Percentiles rank a stretch among this genome's conserved stretches.
Conservation (phyloP, 2,888 invertebrate species). For the Metalampra italica region DNA sequence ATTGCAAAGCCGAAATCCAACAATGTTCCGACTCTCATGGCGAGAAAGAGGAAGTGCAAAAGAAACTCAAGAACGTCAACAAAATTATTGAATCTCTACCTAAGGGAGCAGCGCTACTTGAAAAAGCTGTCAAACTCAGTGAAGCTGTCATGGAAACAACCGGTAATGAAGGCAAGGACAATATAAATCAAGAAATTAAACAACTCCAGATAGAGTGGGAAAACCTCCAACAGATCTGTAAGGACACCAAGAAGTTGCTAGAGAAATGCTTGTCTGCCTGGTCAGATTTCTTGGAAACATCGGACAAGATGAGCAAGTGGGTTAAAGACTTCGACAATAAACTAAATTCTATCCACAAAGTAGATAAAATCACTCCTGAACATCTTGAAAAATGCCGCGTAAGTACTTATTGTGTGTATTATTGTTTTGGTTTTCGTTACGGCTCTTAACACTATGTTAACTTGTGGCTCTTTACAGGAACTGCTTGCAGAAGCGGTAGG, state of each 20-base stretch:
- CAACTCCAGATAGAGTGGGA: slow-evolving; percentile 91
- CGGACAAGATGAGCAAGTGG: slow-evolving; percentile 86
- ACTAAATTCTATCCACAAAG: slow-evolving; percentile 81
- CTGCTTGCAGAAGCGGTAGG: slow-evolving; percentile 86
- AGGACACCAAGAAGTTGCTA: slow-evolving; percentile 86
- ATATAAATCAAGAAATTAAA: slow-evolving; percentile 88
- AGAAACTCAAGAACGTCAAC: slow-evolving; percentile 86
- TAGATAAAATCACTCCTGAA: slow-evolving; percentile 87
- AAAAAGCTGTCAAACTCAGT: slow-evolving; percentile 85
- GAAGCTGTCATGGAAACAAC: slow-evolving; percentile 86
- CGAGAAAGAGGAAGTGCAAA: slow-evolving; percentile 86
- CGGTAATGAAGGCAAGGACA: slow-evolving; percentile 90
- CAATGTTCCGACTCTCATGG: slow-evolving; percentile 93
- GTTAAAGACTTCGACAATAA: slow-evolving; percentile 83
- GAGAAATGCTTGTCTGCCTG: slow-evolving; percentile 88
- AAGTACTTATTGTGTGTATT: slow-evolving; percentile 39
- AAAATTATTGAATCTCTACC: slow-evolving; percentile 83
- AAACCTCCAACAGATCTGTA: slow-evolving; percentile 84
- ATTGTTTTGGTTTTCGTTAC: too few relatives aligned
- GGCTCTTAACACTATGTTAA: neutral
- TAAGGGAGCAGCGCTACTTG: slow-evolving; percentile 84
- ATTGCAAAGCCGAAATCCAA: slow-evolving; percentile 88
- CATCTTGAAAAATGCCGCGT: slow-evolving; percentile 87
- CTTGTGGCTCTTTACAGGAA: slow-evolving; percentile 48
- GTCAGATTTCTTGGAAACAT: slow-evolving; percentile 87